Base-by-base conservation (phyloP, 2,113 vertebrate genomes). In the Neodon shergylaensis region DNA sequence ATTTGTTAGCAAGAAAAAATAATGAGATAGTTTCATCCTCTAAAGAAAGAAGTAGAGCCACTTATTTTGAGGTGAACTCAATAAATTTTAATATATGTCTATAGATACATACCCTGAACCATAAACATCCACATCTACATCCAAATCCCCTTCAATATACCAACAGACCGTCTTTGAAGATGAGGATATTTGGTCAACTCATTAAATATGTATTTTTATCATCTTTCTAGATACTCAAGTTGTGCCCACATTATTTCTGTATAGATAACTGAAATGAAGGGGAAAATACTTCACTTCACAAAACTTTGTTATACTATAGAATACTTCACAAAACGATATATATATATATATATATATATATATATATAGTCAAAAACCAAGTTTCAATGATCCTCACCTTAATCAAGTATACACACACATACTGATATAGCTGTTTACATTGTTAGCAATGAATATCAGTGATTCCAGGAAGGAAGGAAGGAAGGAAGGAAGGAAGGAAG, bases 141-240 rank as follows among this genome's bases (percentile, higher is more conserved):
- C 2, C 66, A 17, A 47, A 10, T 5, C 12, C 24, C 16, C n/a
- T 36, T 7, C 24, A 87, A 22, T 17, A 84, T 63, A 93, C 11
- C 63, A 96, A 93, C 6, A 77, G 61, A 87, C 10, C 93, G 26
- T 77, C 19, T 77, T 92, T 58, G 93, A 96, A 92, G 54, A 47
- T 24, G 81, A 92, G 17, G 11, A 92, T 91, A 96, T 4, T 4
- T 89, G 65, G 78, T 94, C 31, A 90, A 78, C 31, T 95, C 61
- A 96, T 70, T 82, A 92, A 24, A 1, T 85, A 70, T 88, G 3
- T 85, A 3, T 96, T 97, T 96, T 97, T 58, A 58, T 88, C 42
- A 94, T 65, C 44, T 90, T n/a, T 93, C 65, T 10, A 94, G 9
- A 39, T 85, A 83, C 3, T 90, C 52, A 92, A 79, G 33, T 54